Conservation (phyloP, 1,140 invertebrate species). For the Drosophila ogumai region DNA sequence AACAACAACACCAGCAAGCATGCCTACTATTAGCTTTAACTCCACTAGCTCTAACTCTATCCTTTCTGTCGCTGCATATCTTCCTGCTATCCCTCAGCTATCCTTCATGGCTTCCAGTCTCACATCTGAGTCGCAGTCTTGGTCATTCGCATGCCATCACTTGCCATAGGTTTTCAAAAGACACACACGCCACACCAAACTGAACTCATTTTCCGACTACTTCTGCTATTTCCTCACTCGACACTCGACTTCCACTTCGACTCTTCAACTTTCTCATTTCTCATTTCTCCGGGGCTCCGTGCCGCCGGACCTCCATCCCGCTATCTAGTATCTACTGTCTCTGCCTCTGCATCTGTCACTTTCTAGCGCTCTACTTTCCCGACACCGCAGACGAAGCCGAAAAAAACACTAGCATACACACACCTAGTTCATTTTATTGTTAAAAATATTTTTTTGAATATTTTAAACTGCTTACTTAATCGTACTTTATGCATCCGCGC, state of each 20-base stretch:
- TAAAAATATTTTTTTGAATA: conserved; percentile 56
- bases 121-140: conserved; percentile 73
- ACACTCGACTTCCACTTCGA: conserved; percentile 67
- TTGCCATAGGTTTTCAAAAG: conserved; percentile 81
- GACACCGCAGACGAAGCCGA: conserved; percentile 14
- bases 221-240: conserved; percentile 51
- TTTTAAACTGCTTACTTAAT: conserved; percentile 46
- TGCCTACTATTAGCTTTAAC: conserved; percentile 75
- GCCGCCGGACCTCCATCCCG: conserved; percentile 46
- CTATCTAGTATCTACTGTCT: conserved; percentile 42
- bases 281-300: conserved; percentile 57
- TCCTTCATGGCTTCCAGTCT: conserved; percentile 17
- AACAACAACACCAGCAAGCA: conserved; percentile 64
- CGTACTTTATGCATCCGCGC: conserved; percentile 44
- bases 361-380: conserved; percentile 73
- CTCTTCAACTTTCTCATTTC: conserved; percentile 78
- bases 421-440: conserved; percentile 72
- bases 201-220: conserved; percentile 69
- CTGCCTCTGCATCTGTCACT: conserved; percentile 70
- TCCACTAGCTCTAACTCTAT: conserved; percentile 63
- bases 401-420: conserved; percentile 48
- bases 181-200: conserved; percentile 55
- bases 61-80: conserved; percentile 27
- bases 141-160: conserved; percentile 81
- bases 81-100: conserved; percentile 20